A percentile compares a stretch with the other conserved stretches of the same genome.
These are phyloP conservation scores for Atherinomorus stipes DNA, from an alignment of 2,113 vertebrate species.

Conservation along the genomic window DNA sequence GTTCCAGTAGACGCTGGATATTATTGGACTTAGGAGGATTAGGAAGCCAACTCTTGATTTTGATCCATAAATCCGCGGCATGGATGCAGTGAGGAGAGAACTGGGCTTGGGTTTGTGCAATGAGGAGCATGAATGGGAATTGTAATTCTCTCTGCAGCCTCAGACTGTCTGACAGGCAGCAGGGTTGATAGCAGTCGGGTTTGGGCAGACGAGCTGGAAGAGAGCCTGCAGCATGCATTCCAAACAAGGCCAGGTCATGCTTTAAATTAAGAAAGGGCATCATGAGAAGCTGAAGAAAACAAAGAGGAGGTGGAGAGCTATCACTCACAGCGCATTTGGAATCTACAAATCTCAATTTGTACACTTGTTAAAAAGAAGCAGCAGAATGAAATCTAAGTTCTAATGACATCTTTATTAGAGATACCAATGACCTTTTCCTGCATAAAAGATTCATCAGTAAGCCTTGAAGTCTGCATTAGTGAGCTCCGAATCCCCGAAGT, in stretches of 20 bases:
- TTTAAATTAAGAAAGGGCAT: conserved; percentile 54
- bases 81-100: conserved; percentile 14
- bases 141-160: conserved; percentile 52
- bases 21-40: conserved; percentile 49
- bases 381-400: conserved; percentile 38
- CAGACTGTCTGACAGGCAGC: conserved; percentile 53
- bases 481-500: conserved; percentile 51
- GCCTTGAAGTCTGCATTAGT: conserved; percentile 19
- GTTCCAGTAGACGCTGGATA: conserved; percentile 32
- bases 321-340: conserved; percentile 23
- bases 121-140: conserved; percentile 47
- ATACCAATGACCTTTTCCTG: conserved; percentile 19
- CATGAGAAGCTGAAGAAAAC: conserved; percentile 10
- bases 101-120: conserved; percentile 5
- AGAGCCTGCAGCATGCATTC: conserved; percentile 60
- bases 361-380: conserved; percentile 19
- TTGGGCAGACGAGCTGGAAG: conserved; percentile 34
- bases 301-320: conserved; percentile 22
- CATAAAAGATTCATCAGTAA: conserved; percentile 40
- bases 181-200: conserved; percentile 48
- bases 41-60: conserved; percentile 36
- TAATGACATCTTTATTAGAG: conserved; percentile 43
- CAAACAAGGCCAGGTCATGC: conserved; percentile 45
- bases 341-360: conserved; percentile 55
- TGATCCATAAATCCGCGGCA: conserved; percentile 47